Evolutionary conservation across 1,140 invertebrate genomes (phyloP).

Genomic region (Nylanderia fulva): DNA sequence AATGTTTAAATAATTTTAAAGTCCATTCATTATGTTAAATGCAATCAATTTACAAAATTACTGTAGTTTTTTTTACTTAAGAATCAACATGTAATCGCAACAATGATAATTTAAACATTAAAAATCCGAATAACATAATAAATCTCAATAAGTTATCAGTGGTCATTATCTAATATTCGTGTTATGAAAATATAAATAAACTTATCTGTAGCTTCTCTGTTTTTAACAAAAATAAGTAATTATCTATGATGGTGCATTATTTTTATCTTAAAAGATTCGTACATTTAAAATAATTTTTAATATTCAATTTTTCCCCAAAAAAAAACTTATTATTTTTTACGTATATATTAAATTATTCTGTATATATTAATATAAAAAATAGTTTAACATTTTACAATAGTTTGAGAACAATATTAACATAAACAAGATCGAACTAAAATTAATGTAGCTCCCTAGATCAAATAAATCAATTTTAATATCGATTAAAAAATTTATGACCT

Average conservation of each 20-base stretch:
- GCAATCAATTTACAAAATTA: conserved; percentile 4
- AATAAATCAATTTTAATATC: too few relatives aligned
- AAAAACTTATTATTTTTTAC: neutral
- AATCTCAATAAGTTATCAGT: neutral
- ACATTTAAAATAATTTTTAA: neutral
- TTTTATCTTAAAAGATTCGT: neutral
- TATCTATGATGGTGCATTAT: neutral
- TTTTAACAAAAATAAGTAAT: neutral
- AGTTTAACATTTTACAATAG: neutral
- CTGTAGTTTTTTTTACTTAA: neutral
- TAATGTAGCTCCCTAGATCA: too few relatives aligned
- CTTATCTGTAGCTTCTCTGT: neutral
- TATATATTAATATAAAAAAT: conserved; percentile 5
- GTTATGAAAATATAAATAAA: neutral
- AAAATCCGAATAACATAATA: neutral
- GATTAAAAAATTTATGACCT: neutral
- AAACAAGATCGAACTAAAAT: neutral
- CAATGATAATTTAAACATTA: conserved; percentile 2
- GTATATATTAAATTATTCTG: neutral
- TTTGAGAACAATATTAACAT: too few relatives aligned
- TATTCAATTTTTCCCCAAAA: neutral
- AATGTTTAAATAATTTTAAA: conserved; percentile 1
- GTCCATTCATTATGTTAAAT: conserved; percentile 4
- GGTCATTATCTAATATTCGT: neutral
- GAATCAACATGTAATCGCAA: neutral